Evolutionary conservation across 2,113 vertebrate species (phyloP).

Genomic region (Fregata magnificens): DNA sequence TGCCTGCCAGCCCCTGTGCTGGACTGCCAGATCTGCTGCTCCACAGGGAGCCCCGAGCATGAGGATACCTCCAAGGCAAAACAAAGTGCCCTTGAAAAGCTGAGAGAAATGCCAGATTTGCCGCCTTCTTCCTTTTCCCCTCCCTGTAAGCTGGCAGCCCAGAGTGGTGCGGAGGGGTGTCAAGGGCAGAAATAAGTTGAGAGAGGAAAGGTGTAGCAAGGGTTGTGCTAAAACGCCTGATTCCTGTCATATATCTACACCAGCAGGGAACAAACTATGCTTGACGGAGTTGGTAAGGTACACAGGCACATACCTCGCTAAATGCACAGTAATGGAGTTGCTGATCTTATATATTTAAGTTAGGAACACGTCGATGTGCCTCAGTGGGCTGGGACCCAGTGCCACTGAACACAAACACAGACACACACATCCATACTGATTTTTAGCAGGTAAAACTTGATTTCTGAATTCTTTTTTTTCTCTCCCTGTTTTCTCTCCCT

Average conservation of each 20-base stretch:
- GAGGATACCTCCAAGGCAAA: background rate
- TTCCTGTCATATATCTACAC: background rate
- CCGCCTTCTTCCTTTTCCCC: background rate
- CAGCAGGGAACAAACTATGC: background rate
- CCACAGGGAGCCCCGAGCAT: rapidly evolving
- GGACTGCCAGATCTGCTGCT: rapidly evolving
- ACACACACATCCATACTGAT: background rate
- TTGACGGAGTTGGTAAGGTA: background rate
- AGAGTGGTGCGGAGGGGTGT: background rate
- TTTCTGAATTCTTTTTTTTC: background rate
- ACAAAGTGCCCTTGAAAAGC: background rate
- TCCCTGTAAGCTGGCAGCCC: background rate
- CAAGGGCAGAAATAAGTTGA: background rate
- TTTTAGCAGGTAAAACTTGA: background rate
- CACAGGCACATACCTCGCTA: background rate
- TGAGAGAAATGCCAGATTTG: background rate
- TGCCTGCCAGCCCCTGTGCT: background rate
- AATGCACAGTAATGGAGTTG: background rate
- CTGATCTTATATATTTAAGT: background rate
- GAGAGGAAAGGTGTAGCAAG: background rate
- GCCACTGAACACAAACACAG: background rate
- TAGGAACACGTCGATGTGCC: rapidly evolving
- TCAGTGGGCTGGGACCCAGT: background rate
- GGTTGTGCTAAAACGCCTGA: background rate
- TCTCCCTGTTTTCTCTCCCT: background rate